These are phyloP conservation scores for Anagyrus pseudococci DNA, from an alignment of 2,888 invertebrate species.

Conservation along the genomic window DNA sequence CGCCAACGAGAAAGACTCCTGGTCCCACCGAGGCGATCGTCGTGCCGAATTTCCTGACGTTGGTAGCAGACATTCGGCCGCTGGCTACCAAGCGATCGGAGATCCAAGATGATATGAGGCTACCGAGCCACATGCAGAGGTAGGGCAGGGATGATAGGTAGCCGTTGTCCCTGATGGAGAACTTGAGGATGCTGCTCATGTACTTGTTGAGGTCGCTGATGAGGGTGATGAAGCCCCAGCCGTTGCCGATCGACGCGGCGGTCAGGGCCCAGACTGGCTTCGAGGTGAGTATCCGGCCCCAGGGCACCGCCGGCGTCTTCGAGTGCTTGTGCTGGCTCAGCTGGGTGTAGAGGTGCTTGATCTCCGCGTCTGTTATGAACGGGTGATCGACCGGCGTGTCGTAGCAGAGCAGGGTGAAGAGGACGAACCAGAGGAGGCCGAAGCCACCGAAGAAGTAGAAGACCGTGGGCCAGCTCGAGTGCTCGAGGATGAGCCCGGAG, in stretches of 20 bases:
- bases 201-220: constrained; percentile 60
- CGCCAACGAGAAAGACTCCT: constrained; percentile 61
- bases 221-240: constrained; percentile 58
- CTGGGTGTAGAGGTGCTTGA: constrained; percentile 50
- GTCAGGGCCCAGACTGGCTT: constrained; percentile 78
- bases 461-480: constrained; percentile 74
- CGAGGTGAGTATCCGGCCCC: constrained; percentile 62
- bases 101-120: constrained; percentile 55
- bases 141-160: constrained; percentile 62
- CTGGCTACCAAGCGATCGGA: constrained; percentile 60
- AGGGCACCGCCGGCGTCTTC: constrained; percentile 52
- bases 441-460: constrained; percentile 81
- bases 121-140: constrained; percentile 61
- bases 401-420: constrained; percentile 65
- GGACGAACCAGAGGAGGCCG: constrained; percentile 75
- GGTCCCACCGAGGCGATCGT: constrained; percentile 63
- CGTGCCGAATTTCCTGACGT: constrained; percentile 62
- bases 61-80: constrained; percentile 56
- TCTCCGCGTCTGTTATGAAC: constrained; percentile 56
- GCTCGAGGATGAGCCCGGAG: constrained; percentile 74
- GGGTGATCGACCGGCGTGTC: constrained; percentile 59
- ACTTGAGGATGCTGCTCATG: constrained; percentile 60
- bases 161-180: constrained; percentile 60
- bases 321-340: constrained; percentile 49
- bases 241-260: constrained; percentile 64